Percentiles rank a stretch among this genome's conserved stretches.
Conservation (phyloP, 2,113 vertebrate genomes). For the Struthidea cinerea region DNA sequence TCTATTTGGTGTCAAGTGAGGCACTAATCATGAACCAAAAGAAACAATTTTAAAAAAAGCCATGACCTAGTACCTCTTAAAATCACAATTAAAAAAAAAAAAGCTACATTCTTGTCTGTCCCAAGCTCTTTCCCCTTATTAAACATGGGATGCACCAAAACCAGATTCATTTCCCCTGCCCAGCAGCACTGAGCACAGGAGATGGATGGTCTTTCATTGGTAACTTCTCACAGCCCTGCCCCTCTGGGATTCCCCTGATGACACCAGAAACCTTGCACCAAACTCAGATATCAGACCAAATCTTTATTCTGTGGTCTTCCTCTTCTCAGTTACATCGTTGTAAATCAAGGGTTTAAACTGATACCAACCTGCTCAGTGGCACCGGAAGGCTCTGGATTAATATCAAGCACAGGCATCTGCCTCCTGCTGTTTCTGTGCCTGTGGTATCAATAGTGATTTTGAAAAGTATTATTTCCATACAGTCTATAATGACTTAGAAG, state of each 20-base stretch:
- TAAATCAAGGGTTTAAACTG: background rate
- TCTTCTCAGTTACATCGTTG: background rate
- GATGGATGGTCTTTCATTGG: background rate
- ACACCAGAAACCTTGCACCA: background rate
- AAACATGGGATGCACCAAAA: background rate
- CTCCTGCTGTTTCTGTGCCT: background rate
- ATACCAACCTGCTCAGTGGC: background rate
- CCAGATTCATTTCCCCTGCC: background rate
- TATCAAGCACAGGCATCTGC: background rate
- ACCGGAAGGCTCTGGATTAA: background rate
- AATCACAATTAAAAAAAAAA: background rate
- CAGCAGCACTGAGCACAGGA: background rate
- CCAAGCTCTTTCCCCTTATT: background rate
- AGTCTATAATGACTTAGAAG: constrained; percentile 6
- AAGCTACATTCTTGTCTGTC: background rate
- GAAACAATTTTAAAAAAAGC: background rate
- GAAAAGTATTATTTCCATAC: background rate
- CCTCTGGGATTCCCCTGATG: background rate
- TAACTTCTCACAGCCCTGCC: background rate
- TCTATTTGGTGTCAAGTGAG: background rate
- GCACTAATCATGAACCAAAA: background rate
- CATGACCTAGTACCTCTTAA: background rate
- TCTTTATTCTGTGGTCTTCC: background rate
- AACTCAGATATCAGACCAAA: background rate
- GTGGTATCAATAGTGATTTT: constrained; percentile 11